Conservation (phyloP, 1,140 invertebrate genomes). For the Gonatopus flavifemur region DNA sequence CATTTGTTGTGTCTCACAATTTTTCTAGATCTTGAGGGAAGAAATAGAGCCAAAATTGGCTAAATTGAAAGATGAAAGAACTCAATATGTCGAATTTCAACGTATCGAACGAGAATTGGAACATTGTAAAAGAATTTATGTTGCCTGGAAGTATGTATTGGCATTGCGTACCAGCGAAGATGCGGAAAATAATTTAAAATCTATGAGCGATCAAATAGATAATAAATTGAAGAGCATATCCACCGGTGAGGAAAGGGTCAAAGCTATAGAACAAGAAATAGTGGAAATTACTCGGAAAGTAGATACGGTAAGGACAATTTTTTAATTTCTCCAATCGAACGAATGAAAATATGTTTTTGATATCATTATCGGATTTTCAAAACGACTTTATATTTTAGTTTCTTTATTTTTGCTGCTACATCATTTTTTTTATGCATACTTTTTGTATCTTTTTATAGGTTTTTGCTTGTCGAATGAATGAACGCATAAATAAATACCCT, state of each 20-base stretch:
- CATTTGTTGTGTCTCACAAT: no score
- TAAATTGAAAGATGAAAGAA: slow-evolving; percentile 83
- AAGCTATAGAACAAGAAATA: slow-evolving; percentile 61
- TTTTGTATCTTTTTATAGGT: not conserved
- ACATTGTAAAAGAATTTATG: slow-evolving; percentile 75
- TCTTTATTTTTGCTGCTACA: no score
- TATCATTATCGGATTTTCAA: no score
- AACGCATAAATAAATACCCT: no score
- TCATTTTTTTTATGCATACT: not conserved
- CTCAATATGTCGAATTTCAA: slow-evolving; percentile 87
- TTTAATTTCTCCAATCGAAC: no score
- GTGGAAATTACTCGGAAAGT: slow-evolving; percentile 57
- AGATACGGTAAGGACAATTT: slow-evolving; percentile 63
- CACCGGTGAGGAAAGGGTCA: slow-evolving; percentile 60
- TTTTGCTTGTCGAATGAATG: no score
- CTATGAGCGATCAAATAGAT: slow-evolving; percentile 59
- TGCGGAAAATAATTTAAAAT: slow-evolving; percentile 60
- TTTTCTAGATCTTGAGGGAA: slow-evolving; percentile 76
- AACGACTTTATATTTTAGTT: no score
- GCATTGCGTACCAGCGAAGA: slow-evolving; percentile 59
- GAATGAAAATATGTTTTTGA: no score
- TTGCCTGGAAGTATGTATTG: slow-evolving; percentile 73
- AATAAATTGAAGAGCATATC: slow-evolving; percentile 60
- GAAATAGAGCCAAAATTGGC: slow-evolving; percentile 86
- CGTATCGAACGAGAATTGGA: slow-evolving; percentile 85